Percentiles rank a stretch among this genome's conserved stretches.
These are phyloP conservation scores for Amphipoea lucens DNA, from an alignment of 2,888 invertebrate genomes.

Conservation along the genomic window DNA sequence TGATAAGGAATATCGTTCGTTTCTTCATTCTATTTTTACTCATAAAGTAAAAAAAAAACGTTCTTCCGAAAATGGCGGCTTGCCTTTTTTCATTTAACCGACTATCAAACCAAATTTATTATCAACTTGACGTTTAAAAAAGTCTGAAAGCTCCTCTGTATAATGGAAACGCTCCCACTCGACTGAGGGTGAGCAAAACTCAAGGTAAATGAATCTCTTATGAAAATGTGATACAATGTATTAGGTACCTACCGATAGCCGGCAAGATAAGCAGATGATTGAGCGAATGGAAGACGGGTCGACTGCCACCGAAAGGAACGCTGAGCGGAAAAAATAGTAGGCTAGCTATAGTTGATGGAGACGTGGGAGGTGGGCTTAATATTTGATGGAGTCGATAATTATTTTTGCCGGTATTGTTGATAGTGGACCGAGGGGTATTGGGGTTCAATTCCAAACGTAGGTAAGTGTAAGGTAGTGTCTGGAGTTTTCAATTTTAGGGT, in stretches of 20 bases:
- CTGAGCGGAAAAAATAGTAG: conserved; percentile 50
- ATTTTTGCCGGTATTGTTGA: background rate
- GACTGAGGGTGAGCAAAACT: conserved; percentile 74
- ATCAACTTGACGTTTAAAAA: background rate
- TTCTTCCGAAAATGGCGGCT: too few species aligned
- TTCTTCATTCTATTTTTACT: too few species aligned
- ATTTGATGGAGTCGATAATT: conserved; percentile 10
- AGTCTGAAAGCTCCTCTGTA: background rate
- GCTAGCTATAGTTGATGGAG: conserved; percentile 19
- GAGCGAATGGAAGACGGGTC: conserved; percentile 64
- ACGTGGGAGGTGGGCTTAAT: conserved; percentile 8
- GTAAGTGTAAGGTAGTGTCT: background rate
- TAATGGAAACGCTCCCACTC: conserved; percentile 68
- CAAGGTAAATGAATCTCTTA: conserved; percentile 83
- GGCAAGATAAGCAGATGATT: conserved; percentile 72
- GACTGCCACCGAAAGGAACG: conserved; percentile 50
- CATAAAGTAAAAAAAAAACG: too few species aligned
- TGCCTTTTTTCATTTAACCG: too few species aligned
- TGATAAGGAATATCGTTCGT: too few species aligned
- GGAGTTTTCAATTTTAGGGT: too few species aligned
- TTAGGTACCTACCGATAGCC: conserved; percentile 70
- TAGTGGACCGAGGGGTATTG: background rate
- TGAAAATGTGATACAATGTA: conserved; percentile 82
- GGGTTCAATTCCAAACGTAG: background rate
- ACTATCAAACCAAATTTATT: too few species aligned